Conservation (phyloP, 2,888 invertebrate genomes). For the Rambutsinella grinnellia region DNA sequence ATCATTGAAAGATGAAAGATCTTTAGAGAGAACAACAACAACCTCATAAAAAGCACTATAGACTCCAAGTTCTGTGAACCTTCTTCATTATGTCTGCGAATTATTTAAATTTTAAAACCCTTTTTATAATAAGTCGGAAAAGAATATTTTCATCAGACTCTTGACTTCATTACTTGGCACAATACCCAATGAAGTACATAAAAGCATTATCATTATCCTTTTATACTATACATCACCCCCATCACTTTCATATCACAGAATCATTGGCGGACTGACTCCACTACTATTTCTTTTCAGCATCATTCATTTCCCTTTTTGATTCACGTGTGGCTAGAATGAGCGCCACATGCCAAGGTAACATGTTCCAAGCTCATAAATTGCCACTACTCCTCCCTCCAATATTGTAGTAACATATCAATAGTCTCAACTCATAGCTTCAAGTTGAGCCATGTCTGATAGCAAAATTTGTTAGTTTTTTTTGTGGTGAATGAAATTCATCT, state of each 20-base stretch:
- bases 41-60: too few species aligned
- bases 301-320: neutral
- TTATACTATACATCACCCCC: neutral
- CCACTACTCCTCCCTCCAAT: conserved; percentile 24
- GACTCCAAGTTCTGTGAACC: too few species aligned
- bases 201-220: neutral
- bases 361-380: conserved; percentile 47
- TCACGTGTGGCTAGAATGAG: conserved; percentile 26
- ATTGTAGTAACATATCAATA: neutral
- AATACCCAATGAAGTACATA: neutral
- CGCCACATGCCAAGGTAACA: conserved; percentile 40
- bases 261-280: neutral
- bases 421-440: neutral
- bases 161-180: conserved; percentile 14
- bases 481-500: conserved; percentile 24
- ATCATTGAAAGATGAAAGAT: too few species aligned
- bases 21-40: too few species aligned
- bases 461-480: conserved; percentile 6
- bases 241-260: neutral
- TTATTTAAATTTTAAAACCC: too few species aligned
- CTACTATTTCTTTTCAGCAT: neutral
- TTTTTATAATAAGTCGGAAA: too few species aligned
- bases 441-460: neutral
- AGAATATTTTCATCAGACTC: neutral
- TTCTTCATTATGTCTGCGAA: too few species aligned